A percentile compares a stretch with the other conserved stretches of the same genome.
Evolutionary conservation across 1,140 invertebrate species (phyloP).

Genomic region (Holotrichia oblita): DNA sequence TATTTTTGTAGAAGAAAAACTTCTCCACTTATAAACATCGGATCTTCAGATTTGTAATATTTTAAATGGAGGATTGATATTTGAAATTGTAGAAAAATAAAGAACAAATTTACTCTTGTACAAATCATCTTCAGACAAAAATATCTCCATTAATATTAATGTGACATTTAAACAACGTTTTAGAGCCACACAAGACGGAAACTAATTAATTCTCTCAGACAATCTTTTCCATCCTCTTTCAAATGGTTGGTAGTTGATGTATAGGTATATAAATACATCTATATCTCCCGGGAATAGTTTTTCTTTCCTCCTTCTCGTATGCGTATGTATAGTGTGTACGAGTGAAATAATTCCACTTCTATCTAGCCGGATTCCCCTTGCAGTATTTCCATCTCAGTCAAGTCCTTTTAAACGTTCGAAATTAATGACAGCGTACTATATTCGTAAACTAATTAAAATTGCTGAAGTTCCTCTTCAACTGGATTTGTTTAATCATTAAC

Average conservation of each 20-base stretch:
- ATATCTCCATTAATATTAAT: constrained; percentile 28
- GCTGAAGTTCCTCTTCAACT: constrained; percentile 31
- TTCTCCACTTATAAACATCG: too few species aligned
- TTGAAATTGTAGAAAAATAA: not conserved
- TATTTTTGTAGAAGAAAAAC: too few species aligned
- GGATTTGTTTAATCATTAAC: constrained; percentile 34
- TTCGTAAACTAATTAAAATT: constrained; percentile 36
- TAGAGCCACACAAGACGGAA: constrained; percentile 32
- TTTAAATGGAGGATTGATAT: not conserved
- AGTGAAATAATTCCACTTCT: constrained; percentile 2
- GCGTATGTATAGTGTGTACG: not conserved
- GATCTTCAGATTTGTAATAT: too few species aligned
- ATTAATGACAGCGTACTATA: constrained; percentile 28
- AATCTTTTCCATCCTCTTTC: not conserved
- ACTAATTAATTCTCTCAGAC: constrained; percentile 25
- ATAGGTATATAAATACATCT: constrained; percentile 23
- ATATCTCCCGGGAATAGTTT: not conserved
- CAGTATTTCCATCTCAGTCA: not conserved
- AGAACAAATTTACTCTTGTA: not conserved
- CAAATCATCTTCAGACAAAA: not conserved
- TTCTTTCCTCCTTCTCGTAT: not conserved
- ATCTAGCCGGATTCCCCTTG: not conserved
- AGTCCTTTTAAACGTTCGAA: constrained; percentile 2
- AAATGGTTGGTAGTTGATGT: constrained; percentile 21
- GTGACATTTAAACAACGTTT: constrained; percentile 16